Evolutionary conservation across 2,888 invertebrate species (phyloP).

Genomic region (Drosophila rellima): DNA sequence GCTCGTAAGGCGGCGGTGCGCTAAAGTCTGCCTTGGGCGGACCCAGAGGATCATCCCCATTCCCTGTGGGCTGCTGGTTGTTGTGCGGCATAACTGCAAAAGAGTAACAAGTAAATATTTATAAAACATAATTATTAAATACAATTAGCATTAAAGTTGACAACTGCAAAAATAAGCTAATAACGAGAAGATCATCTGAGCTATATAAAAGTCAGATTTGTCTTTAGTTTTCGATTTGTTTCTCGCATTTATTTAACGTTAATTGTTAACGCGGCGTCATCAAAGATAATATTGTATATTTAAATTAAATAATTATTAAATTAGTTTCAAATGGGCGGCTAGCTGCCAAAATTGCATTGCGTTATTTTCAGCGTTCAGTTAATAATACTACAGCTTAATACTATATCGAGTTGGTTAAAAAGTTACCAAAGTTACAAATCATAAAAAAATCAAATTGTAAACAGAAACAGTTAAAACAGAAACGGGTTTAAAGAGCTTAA

Average conservation of each 20-base stretch:
- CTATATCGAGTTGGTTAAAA: conserved; percentile 37
- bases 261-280: conserved; percentile 43
- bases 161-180: not conserved
- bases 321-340: conserved; percentile 60
- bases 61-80: conserved; percentile 55
- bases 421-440: conserved; percentile 18
- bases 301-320: conserved; percentile 60
- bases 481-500: conserved; percentile 18
- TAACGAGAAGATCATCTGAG: conserved; percentile 1
- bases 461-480: conserved; percentile 21
- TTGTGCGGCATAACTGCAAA: conserved; percentile 72
- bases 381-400: conserved; percentile 51
- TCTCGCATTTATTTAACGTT: conserved; percentile 58
- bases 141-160: not conserved
- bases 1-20: conserved; percentile 95
- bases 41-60: conserved; percentile 87
- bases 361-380: conserved; percentile 52
- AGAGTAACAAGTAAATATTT: not conserved
- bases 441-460: conserved; percentile 4
- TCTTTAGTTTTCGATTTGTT: conserved; percentile 33
- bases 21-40: conserved; percentile 94
- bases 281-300: not conserved
- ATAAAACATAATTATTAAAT: not conserved
- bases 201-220: conserved; percentile 24
- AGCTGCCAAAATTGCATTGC: conserved; percentile 75